Evolutionary conservation across 2,797 vertebrate genomes (phyloP).

Genomic region (Sebastes dallii): DNA sequence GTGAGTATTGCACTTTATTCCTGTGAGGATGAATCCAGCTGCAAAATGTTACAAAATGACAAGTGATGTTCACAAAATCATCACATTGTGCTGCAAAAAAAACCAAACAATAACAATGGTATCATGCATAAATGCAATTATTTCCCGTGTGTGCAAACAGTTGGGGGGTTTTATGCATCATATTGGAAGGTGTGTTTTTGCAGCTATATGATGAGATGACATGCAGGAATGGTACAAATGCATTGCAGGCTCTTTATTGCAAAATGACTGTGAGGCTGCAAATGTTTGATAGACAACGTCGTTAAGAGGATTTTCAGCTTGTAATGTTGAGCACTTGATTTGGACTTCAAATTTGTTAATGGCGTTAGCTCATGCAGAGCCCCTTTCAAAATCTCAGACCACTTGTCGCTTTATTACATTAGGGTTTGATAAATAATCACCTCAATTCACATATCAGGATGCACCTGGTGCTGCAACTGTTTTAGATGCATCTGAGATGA

Average conservation of each 20-base stretch:
- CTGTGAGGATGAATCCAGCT: not conserved
- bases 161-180: not conserved
- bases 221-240: constrained; percentile 4
- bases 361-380: constrained; percentile 22
- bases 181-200: not conserved
- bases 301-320: constrained; percentile 38
- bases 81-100: not conserved
- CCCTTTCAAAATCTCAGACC: constrained; percentile 1
- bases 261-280: constrained; percentile 2
- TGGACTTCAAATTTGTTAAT: constrained; percentile 51
- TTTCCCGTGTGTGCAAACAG: not conserved
- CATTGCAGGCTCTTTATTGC: constrained; percentile 15
- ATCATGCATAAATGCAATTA: not conserved
- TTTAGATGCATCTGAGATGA: not conserved
- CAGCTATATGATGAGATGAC: not conserved
- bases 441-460: constrained; percentile 17
- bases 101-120: not conserved
- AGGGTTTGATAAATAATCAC: constrained; percentile 47
- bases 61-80: not conserved
- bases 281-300: not conserved
- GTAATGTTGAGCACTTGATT: constrained; percentile 2
- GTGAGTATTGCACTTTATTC: constrained; percentile 71
- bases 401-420: constrained; percentile 1
- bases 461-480: not conserved
- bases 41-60: not conserved